Evolutionary conservation across 2,797 vertebrate species (phyloP).

Genomic region (Lophotriccus pileatus): DNA sequence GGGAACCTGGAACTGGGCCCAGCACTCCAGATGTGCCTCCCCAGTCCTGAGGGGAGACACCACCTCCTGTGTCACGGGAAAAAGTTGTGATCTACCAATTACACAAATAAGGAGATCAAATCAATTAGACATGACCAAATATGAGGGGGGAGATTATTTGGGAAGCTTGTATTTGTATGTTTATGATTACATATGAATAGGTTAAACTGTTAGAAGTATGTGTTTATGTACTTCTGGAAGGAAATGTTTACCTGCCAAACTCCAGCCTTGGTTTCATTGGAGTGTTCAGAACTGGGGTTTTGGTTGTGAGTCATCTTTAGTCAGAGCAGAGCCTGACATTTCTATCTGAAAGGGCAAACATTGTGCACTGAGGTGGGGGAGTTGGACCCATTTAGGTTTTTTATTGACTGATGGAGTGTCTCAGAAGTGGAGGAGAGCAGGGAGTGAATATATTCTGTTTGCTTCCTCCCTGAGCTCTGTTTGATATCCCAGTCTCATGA

Average conservation of each 20-base stretch:
- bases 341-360: not conserved
- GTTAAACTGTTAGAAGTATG: not conserved
- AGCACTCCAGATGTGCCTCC: not conserved
- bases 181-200: too few species aligned
- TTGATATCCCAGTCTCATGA: not conserved
- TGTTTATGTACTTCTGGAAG: not conserved
- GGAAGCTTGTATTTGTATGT: too few species aligned
- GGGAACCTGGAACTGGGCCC: not conserved
- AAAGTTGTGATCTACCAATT: not conserved
- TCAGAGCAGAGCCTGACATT: not conserved
- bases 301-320: not conserved
- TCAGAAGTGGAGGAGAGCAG: not conserved
- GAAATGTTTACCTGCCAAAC: not conserved
- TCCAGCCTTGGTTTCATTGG: not conserved
- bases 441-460: not conserved
- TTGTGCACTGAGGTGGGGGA: not conserved
- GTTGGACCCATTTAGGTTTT: not conserved
- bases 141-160: rapidly evolving
- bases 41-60: not conserved
- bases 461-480: not conserved
- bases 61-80: rapidly evolving
- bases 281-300: not conserved
- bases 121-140: not conserved
- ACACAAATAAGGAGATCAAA: not conserved
- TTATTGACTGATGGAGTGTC: not conserved